These are phyloP conservation scores for Eumeta japonica DNA, from an alignment of 1,140 invertebrate genomes.

Conservation along the genomic window DNA sequence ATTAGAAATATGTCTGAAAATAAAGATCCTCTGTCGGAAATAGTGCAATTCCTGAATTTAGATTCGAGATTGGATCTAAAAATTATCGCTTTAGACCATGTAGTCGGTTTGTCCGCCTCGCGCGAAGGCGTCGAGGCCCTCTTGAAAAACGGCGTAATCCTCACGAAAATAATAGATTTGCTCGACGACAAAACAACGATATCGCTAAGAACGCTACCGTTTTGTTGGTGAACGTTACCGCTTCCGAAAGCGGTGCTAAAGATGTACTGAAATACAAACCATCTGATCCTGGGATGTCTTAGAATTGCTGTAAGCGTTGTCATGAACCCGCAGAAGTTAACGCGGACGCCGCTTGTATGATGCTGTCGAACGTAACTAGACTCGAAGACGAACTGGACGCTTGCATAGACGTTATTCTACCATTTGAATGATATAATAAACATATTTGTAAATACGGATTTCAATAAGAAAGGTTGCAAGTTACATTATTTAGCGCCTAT, in stretches of 20 bases:
- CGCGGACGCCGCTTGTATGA: constrained; percentile 77
- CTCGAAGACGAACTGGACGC: constrained; percentile 61
- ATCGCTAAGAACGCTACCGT: constrained; percentile 69
- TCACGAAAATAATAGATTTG: constrained; percentile 64
- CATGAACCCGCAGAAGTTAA: constrained; percentile 53
- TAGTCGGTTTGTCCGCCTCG: constrained; percentile 66
- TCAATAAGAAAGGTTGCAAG: constrained; percentile 68
- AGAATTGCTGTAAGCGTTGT: constrained; percentile 46
- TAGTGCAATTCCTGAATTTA: constrained; percentile 35
- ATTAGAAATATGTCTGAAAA: too few species aligned
- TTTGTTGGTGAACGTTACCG: constrained; percentile 74
- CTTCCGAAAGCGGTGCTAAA: constrained; percentile 60
- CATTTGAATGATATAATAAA: constrained; percentile 65
- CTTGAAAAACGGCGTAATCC: constrained; percentile 56
- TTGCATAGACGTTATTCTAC: constrained; percentile 58
- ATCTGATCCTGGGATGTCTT: constrained; percentile 21
- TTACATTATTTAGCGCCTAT: constrained; percentile 74
- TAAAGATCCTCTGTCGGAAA: constrained; percentile 38
- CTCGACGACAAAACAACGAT: constrained; percentile 59
- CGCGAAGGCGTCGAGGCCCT: constrained; percentile 65
- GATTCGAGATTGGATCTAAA: constrained; percentile 39
- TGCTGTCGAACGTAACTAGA: constrained; percentile 78
- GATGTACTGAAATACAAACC: constrained; percentile 55
- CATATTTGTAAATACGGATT: constrained; percentile 67
- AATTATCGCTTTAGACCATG: constrained; percentile 33